phyloP scores from a whole-genome alignment of 1,140 invertebrate species.

The Cydia strobilella region DNA sequence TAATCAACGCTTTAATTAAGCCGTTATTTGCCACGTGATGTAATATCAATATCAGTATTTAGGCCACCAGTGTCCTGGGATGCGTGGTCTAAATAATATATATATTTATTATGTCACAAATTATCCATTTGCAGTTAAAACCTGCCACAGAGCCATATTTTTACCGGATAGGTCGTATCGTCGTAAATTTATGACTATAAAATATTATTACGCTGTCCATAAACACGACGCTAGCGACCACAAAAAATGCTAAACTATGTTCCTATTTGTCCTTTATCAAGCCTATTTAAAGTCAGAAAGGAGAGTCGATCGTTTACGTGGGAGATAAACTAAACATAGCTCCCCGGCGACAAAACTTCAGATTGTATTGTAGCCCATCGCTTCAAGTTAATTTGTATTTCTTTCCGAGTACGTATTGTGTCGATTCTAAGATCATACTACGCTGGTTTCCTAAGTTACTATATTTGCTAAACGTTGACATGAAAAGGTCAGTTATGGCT shows the following conservation, averaged over 20 bases:
- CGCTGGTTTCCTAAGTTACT: too few relatives aligned
- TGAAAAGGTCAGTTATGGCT: too few relatives aligned
- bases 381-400: not conserved
- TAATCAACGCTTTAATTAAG: not conserved
- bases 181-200: too few relatives aligned
- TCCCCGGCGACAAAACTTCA: not conserved
- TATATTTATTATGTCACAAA: too few relatives aligned
- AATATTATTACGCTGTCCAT: too few relatives aligned
- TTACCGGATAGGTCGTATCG: too few relatives aligned
- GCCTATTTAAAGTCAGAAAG: not conserved
- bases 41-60: not conserved
- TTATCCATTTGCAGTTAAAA: not conserved
- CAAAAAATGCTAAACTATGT: too few relatives aligned
- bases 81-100: not conserved
- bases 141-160: too few relatives aligned
- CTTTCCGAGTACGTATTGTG: not conserved
- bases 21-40: not conserved
- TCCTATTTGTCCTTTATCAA: too few relatives aligned
- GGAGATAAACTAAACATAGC: not conserved
- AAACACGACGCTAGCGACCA: too few relatives aligned
- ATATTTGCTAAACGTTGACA: too few relatives aligned
- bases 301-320: not conserved
- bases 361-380: not conserved
- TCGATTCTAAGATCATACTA: too few relatives aligned
- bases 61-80: not conserved